Conservation (phyloP, 1,140 invertebrate genomes). For the Eriosoma lanigerum region DNA sequence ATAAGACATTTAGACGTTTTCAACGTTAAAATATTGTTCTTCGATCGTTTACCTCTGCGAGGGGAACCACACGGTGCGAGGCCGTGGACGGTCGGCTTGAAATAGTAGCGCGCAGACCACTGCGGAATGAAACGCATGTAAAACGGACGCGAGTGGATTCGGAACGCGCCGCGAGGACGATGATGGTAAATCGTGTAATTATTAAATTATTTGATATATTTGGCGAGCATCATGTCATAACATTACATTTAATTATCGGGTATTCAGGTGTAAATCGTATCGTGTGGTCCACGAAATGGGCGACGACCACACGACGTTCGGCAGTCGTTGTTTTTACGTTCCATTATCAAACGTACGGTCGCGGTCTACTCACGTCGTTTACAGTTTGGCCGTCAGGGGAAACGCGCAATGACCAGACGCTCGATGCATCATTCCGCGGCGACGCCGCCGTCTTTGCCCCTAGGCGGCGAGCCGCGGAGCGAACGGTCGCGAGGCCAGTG, state of each 20-base stretch:
- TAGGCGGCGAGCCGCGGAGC: not conserved
- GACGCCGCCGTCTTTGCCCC: not conserved
- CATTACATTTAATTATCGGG: too few relatives aligned
- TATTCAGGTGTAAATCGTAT: too few relatives aligned
- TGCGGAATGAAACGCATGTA: conserved; percentile 4
- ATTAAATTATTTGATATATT: too few relatives aligned
- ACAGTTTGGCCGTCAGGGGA: conserved; percentile 46
- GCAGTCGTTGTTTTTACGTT: not conserved
- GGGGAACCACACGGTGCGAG: not conserved
- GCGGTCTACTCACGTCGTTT: conserved; percentile 1
- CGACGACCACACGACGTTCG: conserved; percentile 15
- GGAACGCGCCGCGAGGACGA: not conserved
- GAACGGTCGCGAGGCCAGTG: not conserved
- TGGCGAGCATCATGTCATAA: too few relatives aligned
- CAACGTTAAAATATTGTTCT: too few relatives aligned
- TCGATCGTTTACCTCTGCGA: not conserved
- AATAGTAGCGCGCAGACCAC: not conserved
- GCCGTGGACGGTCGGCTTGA: not conserved
- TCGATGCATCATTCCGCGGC: not conserved
- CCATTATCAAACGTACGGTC: conserved; percentile 24
- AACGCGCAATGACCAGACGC: conserved; percentile 17
- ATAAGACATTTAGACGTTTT: too few relatives aligned
- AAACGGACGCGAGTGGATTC: not conserved
- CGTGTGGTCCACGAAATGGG: not conserved
- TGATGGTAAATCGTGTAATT: not conserved